Evolutionary conservation across 2,113 vertebrate species (phyloP).

Genomic region (Dromaius novaehollandiae): DNA sequence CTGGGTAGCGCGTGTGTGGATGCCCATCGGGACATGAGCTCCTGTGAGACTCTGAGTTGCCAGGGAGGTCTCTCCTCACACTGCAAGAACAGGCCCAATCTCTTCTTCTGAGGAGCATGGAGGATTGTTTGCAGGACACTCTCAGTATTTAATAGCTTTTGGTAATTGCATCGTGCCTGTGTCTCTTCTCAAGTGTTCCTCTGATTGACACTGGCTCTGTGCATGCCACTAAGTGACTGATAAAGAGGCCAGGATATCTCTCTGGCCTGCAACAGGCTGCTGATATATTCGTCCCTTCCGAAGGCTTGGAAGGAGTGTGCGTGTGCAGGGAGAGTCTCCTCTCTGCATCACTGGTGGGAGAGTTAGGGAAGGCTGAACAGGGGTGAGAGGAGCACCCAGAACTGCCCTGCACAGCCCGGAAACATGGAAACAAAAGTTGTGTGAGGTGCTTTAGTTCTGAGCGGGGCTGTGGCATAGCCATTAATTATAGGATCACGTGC

Average conservation of each 20-base stretch:
- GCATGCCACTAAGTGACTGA: not conserved
- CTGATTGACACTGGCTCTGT: not conserved
- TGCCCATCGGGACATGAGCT: not conserved
- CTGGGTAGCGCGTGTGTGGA: not conserved
- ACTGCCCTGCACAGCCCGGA: not conserved
- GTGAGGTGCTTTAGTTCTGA: not conserved
- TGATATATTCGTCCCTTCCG: not conserved
- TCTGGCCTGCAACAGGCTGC: not conserved
- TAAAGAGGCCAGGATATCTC: not conserved
- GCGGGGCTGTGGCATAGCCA: not conserved
- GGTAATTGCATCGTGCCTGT: not conserved
- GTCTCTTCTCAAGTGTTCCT: not conserved
- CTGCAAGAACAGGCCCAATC: not conserved
- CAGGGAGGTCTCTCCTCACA: not conserved
- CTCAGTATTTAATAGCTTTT: not conserved
- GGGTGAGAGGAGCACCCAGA: not conserved
- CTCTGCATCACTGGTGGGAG: not conserved
- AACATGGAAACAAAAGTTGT: not conserved
- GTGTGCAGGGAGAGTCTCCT: not conserved
- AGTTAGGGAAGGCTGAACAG: not conserved
- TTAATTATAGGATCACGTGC: constrained; percentile 1
- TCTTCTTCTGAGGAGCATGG: not conserved
- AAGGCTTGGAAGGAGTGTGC: not conserved
- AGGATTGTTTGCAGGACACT: not conserved
- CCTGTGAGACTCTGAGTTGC: not conserved